A percentile compares a stretch with the other conserved stretches of the same genome.
Conservation (phyloP, 37 sponge, comb jelly and placozoan species). For the Tethya wilhelma region DNA sequence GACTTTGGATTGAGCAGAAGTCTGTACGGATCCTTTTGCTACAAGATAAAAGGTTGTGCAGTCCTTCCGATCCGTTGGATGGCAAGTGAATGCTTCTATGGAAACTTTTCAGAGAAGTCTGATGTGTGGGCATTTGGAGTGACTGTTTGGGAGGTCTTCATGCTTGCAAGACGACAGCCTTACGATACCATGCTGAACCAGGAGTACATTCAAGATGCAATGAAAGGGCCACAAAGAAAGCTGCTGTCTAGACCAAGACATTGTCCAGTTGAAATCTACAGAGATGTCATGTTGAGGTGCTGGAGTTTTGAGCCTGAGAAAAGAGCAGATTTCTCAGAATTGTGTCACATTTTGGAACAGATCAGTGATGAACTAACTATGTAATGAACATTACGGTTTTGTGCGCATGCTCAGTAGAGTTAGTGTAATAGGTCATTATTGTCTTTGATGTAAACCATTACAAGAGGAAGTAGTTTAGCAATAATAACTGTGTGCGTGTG, state of each 20-base stretch:
- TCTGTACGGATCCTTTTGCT: conserved; percentile 72
- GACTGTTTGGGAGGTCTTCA: conserved; percentile 86
- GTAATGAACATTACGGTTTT: no score
- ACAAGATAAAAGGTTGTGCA: conserved; percentile 51
- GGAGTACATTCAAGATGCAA: conserved; percentile 79
- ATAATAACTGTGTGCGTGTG: no score
- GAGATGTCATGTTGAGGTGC: conserved; percentile 69
- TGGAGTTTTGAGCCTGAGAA: conserved; percentile 54
- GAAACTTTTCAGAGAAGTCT: conserved; percentile 81
- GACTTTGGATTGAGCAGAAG: conserved; percentile 91
- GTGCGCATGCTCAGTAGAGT: no score
- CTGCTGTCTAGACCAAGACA: conserved; percentile 48
- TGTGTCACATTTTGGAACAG: no score
- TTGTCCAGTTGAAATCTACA: conserved; percentile 62
- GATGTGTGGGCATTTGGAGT: conserved; percentile 89
- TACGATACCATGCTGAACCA: conserved; percentile 72
- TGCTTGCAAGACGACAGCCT: conserved; percentile 62
- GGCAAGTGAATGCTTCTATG: conserved; percentile 87
- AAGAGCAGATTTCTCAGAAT: conserved; percentile 58
- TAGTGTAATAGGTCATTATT: no score
- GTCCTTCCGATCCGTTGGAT: conserved; percentile 87
- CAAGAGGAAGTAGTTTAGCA: no score
- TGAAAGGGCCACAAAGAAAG: conserved; percentile 13
- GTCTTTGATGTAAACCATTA: no score
- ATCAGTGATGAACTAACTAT: no score